These are phyloP conservation scores for Sceloporus tristichus DNA, from an alignment of 2,113 vertebrate species.

Conservation along the genomic window DNA sequence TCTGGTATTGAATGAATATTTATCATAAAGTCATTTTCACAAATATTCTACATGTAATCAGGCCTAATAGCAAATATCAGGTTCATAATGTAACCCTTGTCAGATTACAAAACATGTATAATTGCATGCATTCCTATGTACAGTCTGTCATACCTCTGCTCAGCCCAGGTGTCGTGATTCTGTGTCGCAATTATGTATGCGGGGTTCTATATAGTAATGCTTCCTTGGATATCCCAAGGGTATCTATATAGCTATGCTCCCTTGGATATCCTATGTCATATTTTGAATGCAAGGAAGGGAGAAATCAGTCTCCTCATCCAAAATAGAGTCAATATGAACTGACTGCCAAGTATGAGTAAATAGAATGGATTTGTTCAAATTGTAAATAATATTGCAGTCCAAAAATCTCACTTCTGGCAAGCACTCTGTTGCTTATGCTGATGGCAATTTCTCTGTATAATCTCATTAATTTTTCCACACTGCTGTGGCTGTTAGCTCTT, in stretches of 20 bases:
- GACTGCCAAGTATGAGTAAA: background rate
- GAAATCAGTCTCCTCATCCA: no score
- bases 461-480: conserved; percentile 24
- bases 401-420: background rate
- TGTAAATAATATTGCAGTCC: background rate
- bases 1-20: background rate
- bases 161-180: no score
- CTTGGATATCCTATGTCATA: no score
- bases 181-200: background rate
- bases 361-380: background rate
- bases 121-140: background rate
- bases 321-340: background rate
- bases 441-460: conserved; percentile 15
- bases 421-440: background rate
- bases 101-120: background rate
- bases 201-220: background rate
- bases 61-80: background rate
- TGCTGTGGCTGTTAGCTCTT: background rate
- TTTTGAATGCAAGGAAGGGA: no score
- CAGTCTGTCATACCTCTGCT: background rate
- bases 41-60: background rate
- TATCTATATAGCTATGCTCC: background rate
- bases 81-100: background rate
- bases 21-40: background rate
- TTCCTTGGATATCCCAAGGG: no score